phyloP scores from a whole-genome alignment of 2,113 vertebrate genomes.

The Gallinago paraguaiae region DNA sequence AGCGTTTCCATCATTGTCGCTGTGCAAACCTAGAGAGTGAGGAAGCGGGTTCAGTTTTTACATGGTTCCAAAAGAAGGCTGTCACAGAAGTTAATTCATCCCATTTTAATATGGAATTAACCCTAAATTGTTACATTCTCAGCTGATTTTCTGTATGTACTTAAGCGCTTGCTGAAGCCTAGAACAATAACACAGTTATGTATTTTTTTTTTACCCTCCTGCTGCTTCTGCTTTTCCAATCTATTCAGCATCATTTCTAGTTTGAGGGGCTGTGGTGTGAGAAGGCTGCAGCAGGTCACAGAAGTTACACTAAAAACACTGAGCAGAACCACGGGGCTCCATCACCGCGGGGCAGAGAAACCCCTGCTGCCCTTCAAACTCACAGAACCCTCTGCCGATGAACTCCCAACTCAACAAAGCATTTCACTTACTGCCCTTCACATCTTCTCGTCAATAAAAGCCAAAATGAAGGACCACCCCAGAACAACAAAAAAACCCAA shows the following conservation, averaged over 20 bases:
- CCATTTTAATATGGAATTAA: not conserved
- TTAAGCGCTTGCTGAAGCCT: not conserved
- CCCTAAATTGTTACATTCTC: not conserved
- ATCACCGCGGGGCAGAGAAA: not conserved
- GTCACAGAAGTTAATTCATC: not conserved
- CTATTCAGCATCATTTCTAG: not conserved
- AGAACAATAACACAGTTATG: accelerated
- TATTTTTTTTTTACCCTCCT: not conserved
- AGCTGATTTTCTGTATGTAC: not conserved
- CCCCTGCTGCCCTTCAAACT: not conserved
- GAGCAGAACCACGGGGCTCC: not conserved
- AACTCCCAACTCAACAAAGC: too few relatives aligned
- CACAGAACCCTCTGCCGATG: not conserved
- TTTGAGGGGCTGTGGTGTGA: not conserved
- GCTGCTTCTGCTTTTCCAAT: not conserved
- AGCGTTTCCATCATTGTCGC: conserved; percentile 58
- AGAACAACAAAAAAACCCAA: not conserved
- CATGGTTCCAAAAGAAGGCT: not conserved
- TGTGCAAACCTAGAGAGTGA: conserved; percentile 43
- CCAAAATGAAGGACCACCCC: not conserved
- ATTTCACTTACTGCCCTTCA: not conserved
- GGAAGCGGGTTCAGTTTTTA: not conserved
- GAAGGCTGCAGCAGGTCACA: not conserved
- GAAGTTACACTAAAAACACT: not conserved
- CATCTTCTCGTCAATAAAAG: not conserved